Conservation (phyloP, 2,888 invertebrate species). For the Parnassius glacialis region DNA sequence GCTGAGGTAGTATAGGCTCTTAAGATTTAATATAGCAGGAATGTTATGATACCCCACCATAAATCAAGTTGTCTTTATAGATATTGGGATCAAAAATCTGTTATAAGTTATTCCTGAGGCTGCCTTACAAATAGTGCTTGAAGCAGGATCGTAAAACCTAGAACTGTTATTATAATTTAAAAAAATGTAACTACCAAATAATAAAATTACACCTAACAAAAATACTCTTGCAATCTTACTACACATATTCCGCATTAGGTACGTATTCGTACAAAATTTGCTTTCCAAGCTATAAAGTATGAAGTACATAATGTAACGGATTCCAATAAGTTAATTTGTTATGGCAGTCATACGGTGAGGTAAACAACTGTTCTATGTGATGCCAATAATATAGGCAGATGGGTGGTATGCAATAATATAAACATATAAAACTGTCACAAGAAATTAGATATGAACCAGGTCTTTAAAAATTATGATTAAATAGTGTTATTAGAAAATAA, state of each 20-base stretch:
- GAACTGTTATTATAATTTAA: too few species aligned
- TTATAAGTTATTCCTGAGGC: too few species aligned
- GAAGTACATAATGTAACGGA: conserved; percentile 20
- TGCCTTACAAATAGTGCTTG: too few species aligned
- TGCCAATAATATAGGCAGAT: conserved; percentile 6
- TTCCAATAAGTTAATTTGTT: conserved; percentile 27
- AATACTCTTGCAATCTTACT: not conserved
- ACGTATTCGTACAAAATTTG: not conserved
- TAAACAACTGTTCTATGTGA: conserved; percentile 20
- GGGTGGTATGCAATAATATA: not conserved
- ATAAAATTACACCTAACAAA: too few species aligned
- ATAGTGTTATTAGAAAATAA: conserved; percentile 69
- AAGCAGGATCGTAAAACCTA: too few species aligned
- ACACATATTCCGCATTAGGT: not conserved
- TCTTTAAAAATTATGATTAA: conserved; percentile 47
- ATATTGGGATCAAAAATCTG: too few species aligned
- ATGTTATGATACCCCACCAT: too few species aligned
- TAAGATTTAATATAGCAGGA: too few species aligned
- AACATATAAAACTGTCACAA: conserved; percentile 7
- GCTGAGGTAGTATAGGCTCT: too few species aligned
- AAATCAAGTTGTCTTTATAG: too few species aligned
- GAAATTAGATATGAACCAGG: conserved; percentile 39
- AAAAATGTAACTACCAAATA: too few species aligned
- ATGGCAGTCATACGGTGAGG: conserved; percentile 25
- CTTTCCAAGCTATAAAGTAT: conserved; percentile 14